phyloP scores from a whole-genome alignment of 2,888 invertebrate species.

The Acanthosepion lycidas region DNA sequence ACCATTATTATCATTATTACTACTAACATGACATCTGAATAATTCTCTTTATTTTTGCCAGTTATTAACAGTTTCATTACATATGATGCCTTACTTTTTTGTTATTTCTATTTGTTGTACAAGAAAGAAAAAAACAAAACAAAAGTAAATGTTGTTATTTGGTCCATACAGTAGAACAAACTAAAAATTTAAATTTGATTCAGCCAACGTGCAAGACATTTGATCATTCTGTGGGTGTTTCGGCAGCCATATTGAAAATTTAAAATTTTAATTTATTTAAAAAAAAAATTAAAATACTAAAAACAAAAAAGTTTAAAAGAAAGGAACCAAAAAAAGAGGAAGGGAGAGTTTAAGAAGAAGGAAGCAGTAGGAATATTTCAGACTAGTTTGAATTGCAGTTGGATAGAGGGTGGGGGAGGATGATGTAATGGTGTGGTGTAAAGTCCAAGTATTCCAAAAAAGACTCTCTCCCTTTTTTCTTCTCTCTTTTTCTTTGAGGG shows the following conservation, averaged over 20 bases:
- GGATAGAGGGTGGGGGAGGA: not conserved
- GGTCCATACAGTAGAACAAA: not conserved
- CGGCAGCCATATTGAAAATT: constrained; percentile 21
- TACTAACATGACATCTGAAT: not conserved
- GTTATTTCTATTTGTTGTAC: not conserved
- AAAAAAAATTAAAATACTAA: not conserved
- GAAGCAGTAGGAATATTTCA: constrained; percentile 17
- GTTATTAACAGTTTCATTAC: not conserved
- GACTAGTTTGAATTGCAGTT: not conserved
- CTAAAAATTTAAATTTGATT: not conserved
- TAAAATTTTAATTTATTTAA: constrained; percentile 33
- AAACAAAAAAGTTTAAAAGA: not conserved
- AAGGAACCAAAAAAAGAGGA: not conserved
- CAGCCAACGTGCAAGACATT: not conserved
- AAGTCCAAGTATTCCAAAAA: constrained; percentile 22
- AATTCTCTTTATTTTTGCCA: not conserved
- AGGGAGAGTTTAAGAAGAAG: not conserved
- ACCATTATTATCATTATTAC: not conserved
- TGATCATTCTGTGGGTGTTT: not conserved
- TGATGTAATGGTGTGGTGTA: constrained; percentile 16
- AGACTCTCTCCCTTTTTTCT: not conserved
- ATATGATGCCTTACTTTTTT: not conserved
- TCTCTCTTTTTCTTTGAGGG: not conserved
- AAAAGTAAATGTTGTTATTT: not conserved
- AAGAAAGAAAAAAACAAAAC: not conserved